A percentile compares a stretch with the other conserved stretches of the same genome.
Evolutionary conservation across 2,888 invertebrate species (phyloP).

Genomic region (Polyploca ridens): DNA sequence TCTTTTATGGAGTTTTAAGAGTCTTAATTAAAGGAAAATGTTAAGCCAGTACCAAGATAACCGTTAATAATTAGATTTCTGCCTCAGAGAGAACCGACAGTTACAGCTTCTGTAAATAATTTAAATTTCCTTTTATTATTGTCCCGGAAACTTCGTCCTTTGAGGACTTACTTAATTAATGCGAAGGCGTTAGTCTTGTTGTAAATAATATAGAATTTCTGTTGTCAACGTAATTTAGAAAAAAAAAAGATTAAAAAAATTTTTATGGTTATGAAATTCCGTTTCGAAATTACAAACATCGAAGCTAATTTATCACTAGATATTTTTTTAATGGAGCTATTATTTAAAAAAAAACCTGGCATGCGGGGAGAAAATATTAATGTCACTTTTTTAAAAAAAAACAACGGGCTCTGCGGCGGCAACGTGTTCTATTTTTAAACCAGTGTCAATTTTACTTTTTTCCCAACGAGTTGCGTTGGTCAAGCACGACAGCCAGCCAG

Average conservation of each 20-base stretch:
- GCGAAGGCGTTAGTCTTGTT: neutral
- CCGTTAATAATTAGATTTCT: neutral
- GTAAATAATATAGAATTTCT: too few relatives aligned
- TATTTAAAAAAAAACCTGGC: slow-evolving; percentile 27
- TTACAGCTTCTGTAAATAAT: neutral
- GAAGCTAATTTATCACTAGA: neutral
- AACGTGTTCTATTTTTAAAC: slow-evolving; percentile 66
- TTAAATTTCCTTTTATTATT: neutral
- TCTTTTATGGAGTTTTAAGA: neutral
- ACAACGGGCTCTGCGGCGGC: slow-evolving; percentile 36
- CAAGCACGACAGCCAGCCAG: slow-evolving; percentile 12
- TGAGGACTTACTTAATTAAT: neutral
- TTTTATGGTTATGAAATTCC: too few relatives aligned
- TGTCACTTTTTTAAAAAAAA: slow-evolving; percentile 51
- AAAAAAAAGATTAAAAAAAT: too few relatives aligned
- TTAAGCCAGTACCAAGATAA: neutral
- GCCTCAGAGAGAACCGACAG: neutral
- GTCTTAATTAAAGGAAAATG: neutral
- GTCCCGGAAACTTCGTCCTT: neutral
- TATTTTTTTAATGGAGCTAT: neutral
- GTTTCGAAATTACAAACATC: neutral
- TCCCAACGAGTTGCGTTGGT: slow-evolving; percentile 26
- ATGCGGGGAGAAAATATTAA: slow-evolving; percentile 51
- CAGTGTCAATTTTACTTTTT: slow-evolving; percentile 60
- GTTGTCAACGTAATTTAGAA: too few relatives aligned